Evolutionary conservation across 2,113 vertebrate species (phyloP), one percentile per base, ranked within the genome.

Genomic region (Oryzias celebensis): DNA sequence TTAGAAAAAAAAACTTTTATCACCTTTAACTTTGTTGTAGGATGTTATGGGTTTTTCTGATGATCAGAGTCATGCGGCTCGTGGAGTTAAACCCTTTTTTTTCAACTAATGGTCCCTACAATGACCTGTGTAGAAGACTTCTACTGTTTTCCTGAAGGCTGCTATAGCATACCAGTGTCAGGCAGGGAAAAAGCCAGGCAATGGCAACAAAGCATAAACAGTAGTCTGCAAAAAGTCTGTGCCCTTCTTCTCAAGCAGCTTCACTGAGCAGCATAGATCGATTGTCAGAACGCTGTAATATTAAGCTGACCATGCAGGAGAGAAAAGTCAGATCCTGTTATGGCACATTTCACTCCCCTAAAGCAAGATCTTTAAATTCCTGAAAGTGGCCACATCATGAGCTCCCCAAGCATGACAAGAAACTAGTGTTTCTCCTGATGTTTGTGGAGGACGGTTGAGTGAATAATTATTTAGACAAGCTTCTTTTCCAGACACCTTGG

Each of bases 381-480:
- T 65, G 12, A 65, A 67, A 65, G 8, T 14, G 7, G 52, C 58
- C 58, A 17, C 36, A 58, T 60, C 62, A 62, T 53, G 56, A 43
- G 56, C 42, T 73, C 26, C 65, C 23, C 56, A 22, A 73, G 62
- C 48, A 71, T n/a, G 59, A 57, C 28, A 4, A 13, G 3, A 51
- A 64, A 6, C 6, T 2, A 22, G 31, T 26, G 50, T 62, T 55
- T 58, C 53, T 69, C 65, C 23, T 22, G 26, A 49, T 46, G 43
- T 58, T 41, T 43, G 51, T 57, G 8, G 36, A 24, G 55, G 46
- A 28, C 18, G 55, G 50, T 14, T 57, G 73, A 78, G 56, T 60
- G 62, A 80, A 64, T 84, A 64, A 81, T 85, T 80, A 76, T 87
- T 73, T 61, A 62, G 65, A 23, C 63, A 52, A 47, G 47, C 61